Evolutionary conservation across 35 echinoderm and acorn worm species (phyloP).

Genomic region (Patiria miniata): DNA sequence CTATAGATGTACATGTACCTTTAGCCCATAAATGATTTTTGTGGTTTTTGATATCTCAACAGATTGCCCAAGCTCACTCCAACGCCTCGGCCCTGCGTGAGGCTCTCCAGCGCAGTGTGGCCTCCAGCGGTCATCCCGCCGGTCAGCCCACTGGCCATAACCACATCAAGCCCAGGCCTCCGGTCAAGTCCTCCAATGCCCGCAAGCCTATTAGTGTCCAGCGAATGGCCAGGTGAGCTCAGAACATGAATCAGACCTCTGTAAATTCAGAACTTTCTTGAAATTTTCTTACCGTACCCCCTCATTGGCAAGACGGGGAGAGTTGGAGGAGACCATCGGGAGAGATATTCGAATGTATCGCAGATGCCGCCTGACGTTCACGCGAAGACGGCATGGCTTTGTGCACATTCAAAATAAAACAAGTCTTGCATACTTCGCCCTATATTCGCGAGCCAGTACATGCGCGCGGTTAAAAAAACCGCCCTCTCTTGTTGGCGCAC

Average conservation of each 20-base stretch:
- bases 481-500: no score
- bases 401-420: no score
- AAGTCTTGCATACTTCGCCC: no score
- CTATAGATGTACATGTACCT: no score
- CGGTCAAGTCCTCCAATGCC: constrained; percentile 46
- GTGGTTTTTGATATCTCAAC: neutral
- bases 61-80: constrained; percentile 85
- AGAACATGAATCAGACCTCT: neutral
- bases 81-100: constrained; percentile 62
- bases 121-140: constrained; percentile 32
- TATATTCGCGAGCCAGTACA: no score
- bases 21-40: neutral
- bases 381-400: no score
- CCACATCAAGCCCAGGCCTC: constrained; percentile 50
- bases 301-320: no score
- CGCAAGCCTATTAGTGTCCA: constrained; percentile 76
- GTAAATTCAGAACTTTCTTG: neutral
- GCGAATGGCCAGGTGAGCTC: constrained; percentile 65
- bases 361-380: no score
- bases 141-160: constrained; percentile 3
- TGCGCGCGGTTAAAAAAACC: no score
- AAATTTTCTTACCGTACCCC: no score
- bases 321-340: no score
- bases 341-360: no score
- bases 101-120: constrained; percentile 58